Base-by-base conservation (phyloP, 2,113 vertebrate species). In the Serilophus lunatus region DNA sequence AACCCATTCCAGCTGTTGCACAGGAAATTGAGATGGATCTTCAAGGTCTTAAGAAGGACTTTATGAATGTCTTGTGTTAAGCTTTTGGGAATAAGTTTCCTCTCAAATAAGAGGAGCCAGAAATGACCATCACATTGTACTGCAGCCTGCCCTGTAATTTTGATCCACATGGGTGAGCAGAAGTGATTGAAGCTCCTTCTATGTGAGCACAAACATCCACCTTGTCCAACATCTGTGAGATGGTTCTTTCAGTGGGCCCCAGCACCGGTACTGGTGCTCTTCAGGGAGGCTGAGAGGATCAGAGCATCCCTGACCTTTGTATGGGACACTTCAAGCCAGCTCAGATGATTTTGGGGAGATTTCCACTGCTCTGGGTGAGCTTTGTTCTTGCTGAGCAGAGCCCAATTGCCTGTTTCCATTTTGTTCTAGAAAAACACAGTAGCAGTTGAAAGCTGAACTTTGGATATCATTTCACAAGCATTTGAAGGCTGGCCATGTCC, bases 91-190 rank as follows among this genome's bases (percentile, higher is more conserved):
- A 23, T 33, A 13, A 71, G 56, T 92, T 79, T 89, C 10, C 28
- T 63, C 18, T 45, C 57, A 61, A 40, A 51, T 13, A 29, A 53
- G 29, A 57, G 11, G 15, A 83, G 18, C 28, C n/a, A 90, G 82
- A 76, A 90, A 35, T 71, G 3, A 47, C 11, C 44, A 38, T 35
- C 18, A 23, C 3, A 5, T 68, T 65, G 25, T 45, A 12, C 14
- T 51, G 29, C 26, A 47, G 45, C 16, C 12, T 56, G 8, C 7
- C 5, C 7, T 25, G 31, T 57, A 47, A 18, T 63, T 72, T 53
- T 47, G 29, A 16, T 28, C 33, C 16, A 3, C 7, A 1, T 12
- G 18, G n/a, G 16, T 47, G 0, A 23, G 0, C 36, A 68, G 65
- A 65, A 49, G 44, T 18, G 26, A 4, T n/a, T 85, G 57, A 56